Evolutionary conservation across 2,113 vertebrate genomes (phyloP).

Genomic region (Oxyura jamaicensis): DNA sequence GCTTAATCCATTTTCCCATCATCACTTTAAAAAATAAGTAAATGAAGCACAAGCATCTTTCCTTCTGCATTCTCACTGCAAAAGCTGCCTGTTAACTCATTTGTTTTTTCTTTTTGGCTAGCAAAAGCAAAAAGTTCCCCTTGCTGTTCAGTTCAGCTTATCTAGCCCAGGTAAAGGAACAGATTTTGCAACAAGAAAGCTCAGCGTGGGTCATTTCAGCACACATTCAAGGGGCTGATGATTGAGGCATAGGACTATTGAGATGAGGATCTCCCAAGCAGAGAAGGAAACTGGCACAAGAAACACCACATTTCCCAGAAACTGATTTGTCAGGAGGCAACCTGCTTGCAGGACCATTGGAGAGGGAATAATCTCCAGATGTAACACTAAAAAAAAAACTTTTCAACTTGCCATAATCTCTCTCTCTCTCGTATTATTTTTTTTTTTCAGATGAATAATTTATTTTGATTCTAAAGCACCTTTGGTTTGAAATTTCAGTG

Average conservation of each 20-base stretch:
- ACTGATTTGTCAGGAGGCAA: neutral
- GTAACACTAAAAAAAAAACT: neutral
- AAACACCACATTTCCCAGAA: neutral
- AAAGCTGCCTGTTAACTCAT: neutral
- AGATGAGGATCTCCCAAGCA: neutral
- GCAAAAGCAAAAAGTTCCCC: neutral
- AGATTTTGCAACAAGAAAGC: neutral
- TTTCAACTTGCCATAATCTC: neutral
- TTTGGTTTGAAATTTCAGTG: neutral
- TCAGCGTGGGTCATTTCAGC: neutral
- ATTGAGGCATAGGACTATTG: neutral
- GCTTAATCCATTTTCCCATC: neutral
- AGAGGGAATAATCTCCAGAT: neutral
- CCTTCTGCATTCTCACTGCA: neutral
- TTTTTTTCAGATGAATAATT: neutral
- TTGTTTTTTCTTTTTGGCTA: neutral
- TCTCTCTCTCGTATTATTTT: neutral
- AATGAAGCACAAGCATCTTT: neutral
- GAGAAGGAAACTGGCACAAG: neutral
- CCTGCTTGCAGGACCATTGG: neutral
- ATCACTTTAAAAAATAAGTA: neutral
- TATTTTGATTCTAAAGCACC: neutral
- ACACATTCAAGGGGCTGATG: neutral
- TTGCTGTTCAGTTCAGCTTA: neutral
- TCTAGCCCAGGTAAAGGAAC: neutral